These are phyloP conservation scores for Trachelus stipa DNA, from an alignment of 2,888 invertebrate genomes.

Conservation along the genomic window DNA sequence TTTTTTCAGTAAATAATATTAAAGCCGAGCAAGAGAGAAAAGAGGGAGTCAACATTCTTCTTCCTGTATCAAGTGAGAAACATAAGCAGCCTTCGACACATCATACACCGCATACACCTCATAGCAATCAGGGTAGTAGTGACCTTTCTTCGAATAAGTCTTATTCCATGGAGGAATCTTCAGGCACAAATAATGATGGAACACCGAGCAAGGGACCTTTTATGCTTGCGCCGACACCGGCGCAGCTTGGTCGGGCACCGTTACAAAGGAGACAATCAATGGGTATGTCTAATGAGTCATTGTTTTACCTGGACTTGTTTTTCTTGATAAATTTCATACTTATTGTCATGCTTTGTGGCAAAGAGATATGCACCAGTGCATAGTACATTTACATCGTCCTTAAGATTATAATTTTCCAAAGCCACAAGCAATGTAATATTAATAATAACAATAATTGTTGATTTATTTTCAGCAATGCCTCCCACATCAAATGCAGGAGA, in stretches of 20 bases:
- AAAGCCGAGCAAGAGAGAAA: slow-evolving; percentile 56
- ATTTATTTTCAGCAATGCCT: slow-evolving; percentile 50
- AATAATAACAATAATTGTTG: background rate
- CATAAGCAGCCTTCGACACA: slow-evolving; percentile 58
- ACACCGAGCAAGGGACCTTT: slow-evolving; percentile 68
- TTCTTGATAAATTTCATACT: background rate
- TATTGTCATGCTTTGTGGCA: background rate
- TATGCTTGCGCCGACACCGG: slow-evolving; percentile 93
- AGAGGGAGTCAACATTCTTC: slow-evolving; percentile 43
- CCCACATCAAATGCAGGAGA: slow-evolving; percentile 57
- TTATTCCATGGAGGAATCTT: slow-evolving; percentile 53
- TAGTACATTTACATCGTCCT: background rate
- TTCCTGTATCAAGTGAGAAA: slow-evolving; percentile 48
- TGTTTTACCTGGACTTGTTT: background rate
- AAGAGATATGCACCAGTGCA: background rate
- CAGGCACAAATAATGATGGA: slow-evolving; percentile 46
- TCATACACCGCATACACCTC: slow-evolving; percentile 59
- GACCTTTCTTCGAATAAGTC: slow-evolving; percentile 51
- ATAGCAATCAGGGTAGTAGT: slow-evolving; percentile 46
- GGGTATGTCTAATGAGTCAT: slow-evolving; percentile 69
- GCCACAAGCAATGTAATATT: background rate
- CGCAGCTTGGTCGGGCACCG: slow-evolving; percentile 91
- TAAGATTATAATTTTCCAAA: background rate
- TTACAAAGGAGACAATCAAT: slow-evolving; percentile 87
- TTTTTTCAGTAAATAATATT: slow-evolving; percentile 50